phyloP scores from a whole-genome alignment of 2,797 vertebrate genomes.

The Fringilla coelebs region DNA sequence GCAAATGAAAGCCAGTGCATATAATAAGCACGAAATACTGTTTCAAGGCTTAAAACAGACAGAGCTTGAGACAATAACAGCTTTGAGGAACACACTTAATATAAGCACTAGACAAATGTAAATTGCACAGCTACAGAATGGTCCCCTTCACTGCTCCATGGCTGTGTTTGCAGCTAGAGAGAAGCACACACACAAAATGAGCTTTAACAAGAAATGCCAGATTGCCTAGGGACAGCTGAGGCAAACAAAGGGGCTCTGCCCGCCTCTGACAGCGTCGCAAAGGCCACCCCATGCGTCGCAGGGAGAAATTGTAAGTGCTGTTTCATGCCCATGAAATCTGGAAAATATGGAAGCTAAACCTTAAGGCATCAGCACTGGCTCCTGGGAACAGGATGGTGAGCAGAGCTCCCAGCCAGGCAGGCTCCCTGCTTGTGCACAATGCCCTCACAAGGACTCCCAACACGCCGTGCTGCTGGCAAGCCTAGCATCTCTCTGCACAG shows the following conservation, averaged over 20 bases:
- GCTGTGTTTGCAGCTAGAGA: not conserved
- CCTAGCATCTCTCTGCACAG: not conserved
- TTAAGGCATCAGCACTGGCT: not conserved
- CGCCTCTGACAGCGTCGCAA: not conserved
- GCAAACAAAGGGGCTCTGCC: not conserved
- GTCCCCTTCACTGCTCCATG: not conserved
- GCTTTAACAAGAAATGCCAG: not conserved
- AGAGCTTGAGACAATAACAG: not conserved
- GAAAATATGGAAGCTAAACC: not conserved
- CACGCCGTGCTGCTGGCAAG: not conserved
- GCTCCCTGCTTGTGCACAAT: not conserved
- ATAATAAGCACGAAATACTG: conserved; percentile 8
- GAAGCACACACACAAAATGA: not conserved
- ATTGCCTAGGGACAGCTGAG: not conserved
- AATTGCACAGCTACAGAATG: not conserved
- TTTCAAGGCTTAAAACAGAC: conserved; percentile 25
- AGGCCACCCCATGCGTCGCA: not conserved
- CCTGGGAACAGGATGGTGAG: not conserved
- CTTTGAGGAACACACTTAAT: conserved; percentile 30
- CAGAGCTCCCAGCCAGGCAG: not conserved
- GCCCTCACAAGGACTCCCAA: not conserved
- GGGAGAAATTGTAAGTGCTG: not conserved
- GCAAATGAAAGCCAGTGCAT: not conserved
- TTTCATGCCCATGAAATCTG: not conserved
- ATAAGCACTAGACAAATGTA: conserved; percentile 1